Evolutionary conservation across 2,797 vertebrate genomes (phyloP), one percentile per base, ranked within the genome.

Genomic region (Dendrocincla tyrannina): DNA sequence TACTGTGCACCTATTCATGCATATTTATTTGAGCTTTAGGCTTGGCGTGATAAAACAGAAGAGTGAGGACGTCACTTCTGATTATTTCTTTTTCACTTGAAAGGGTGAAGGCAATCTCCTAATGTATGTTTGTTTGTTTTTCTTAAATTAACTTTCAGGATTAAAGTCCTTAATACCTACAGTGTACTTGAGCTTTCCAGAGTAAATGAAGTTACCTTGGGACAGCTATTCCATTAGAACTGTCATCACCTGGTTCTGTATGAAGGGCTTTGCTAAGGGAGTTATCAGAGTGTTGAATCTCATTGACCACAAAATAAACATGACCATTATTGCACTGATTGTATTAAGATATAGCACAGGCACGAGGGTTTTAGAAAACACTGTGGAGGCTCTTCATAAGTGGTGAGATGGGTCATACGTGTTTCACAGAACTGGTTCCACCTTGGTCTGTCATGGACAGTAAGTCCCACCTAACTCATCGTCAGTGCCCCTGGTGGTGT

Each of bases 401-500:
- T 46, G 53, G 33, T 80, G 68, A 70, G 37, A n/a, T 69, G 62
- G 4, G 10, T 62, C 33, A 39, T 83, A 32, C 28, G n/a, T 63
- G 4, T 68, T 73, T 28, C 35, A 20, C 2, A 0, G 25, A 75
- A 23, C 11, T 69, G 17, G 1, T 69, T 88, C 50, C 22, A 47
- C 25, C 18, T 77, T 32, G 60, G 60, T 58, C 10, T 46, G 14
- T 74, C n/a, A 12, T 60, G 35, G 17, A 10, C 49, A 85, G 23
- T 52, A 63, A 66, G 44, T 81, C 52, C 19, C 22, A 52, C 25
- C 22, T n/a, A n/a, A 46, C 10, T 27, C 42, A 20, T 50, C 39
- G 22, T 17, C 0, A 0, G 0, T 24, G 11, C 66, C 37, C 33
- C 25, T 2, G 2, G 17, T 49, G 53, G 5, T 63, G 18, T 28